Conservation (phyloP, 2,113 vertebrate species). For the Tor tambroides region DNA sequence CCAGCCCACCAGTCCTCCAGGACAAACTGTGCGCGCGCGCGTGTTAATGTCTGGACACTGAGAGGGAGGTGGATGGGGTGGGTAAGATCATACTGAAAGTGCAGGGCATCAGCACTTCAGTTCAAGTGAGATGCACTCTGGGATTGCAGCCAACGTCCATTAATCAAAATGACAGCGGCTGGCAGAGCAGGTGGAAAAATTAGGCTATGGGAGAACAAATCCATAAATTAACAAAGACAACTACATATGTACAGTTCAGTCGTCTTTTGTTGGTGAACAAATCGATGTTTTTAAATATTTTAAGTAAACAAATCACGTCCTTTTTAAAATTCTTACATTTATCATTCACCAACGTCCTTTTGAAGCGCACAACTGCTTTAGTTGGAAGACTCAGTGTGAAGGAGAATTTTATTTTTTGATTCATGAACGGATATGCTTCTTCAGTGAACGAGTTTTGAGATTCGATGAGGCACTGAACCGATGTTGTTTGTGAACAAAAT, state of each 20-base stretch:
- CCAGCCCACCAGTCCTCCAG: conserved; percentile 70
- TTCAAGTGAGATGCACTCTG: conserved; percentile 26
- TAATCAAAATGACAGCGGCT: conserved; percentile 55
- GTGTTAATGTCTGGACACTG: conserved; percentile 56
- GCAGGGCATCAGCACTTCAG: conserved; percentile 54
- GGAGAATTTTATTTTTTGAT: background rate
- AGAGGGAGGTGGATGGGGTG: conserved; percentile 60
- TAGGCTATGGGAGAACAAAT: conserved; percentile 22
- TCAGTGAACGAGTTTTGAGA: background rate
- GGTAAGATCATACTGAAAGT: conserved; percentile 53
- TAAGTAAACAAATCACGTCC: background rate
- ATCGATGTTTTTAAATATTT: background rate
- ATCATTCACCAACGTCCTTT: background rate
- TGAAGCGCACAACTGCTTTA: no score
- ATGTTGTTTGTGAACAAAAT: no score
- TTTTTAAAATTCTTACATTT: background rate
- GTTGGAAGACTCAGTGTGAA: background rate
- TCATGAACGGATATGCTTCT: no score
- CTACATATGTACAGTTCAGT: background rate
- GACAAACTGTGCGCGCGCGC: conserved; percentile 40
- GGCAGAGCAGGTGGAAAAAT: conserved; percentile 37
- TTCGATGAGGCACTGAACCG: background rate
- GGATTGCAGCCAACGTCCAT: conserved; percentile 44
- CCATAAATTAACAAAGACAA: conserved; percentile 5
- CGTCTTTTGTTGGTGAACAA: background rate